phyloP scores from a whole-genome alignment of 1,140 invertebrate genomes.

The Polyergus mexicanus region DNA sequence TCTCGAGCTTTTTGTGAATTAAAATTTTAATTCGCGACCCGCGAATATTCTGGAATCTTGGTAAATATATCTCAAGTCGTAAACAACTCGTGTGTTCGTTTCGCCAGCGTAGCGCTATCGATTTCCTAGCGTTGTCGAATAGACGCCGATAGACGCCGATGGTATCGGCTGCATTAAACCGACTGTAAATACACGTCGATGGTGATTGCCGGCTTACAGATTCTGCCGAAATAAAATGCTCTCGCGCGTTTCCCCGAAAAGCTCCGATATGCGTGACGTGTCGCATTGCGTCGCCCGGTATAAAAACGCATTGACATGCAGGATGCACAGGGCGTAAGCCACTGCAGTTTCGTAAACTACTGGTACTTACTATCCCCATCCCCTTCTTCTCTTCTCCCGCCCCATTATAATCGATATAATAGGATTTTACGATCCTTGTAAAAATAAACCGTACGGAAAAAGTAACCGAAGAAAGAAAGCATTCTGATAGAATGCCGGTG shows the following conservation, averaged over 20 bases:
- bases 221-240: conserved; percentile 45
- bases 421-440: background rate
- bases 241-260: background rate
- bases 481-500: conserved; percentile 52
- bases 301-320: conserved; percentile 18
- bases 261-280: conserved; percentile 38
- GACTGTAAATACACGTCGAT: conserved; percentile 55
- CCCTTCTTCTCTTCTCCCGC: background rate
- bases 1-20: background rate
- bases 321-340: background rate
- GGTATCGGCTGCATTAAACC: conserved; percentile 50
- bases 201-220: conserved; percentile 52
- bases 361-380: background rate
- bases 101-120: conserved; percentile 30
- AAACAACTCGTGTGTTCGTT: conserved; percentile 1
- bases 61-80: background rate
- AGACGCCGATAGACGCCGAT: conserved; percentile 45
- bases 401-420: background rate
- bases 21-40: conserved; percentile 8
- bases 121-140: conserved; percentile 44
- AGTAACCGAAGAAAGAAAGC: background rate
- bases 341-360: conserved; percentile 23
- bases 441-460: background rate
- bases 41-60: background rate
- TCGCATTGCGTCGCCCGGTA: conserved; percentile 21